phyloP scores from a whole-genome alignment of 2,113 vertebrate genomes.

The Atractosteus spatula region DNA sequence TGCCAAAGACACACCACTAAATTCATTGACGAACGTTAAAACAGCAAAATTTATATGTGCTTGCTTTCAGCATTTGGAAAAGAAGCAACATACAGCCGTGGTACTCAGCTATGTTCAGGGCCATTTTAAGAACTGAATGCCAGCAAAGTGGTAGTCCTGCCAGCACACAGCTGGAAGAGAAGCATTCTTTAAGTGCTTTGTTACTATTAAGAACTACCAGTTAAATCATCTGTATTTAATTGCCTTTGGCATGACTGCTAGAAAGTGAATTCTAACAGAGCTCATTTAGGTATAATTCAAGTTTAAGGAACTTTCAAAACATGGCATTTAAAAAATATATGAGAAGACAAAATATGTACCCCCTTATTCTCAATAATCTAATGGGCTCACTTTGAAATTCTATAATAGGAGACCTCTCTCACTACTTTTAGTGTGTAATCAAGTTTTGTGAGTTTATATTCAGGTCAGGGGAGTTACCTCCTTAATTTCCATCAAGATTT shows the following conservation, averaged over 20 bases:
- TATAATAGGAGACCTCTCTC: not conserved
- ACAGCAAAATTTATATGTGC: not conserved
- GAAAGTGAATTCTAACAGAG: not conserved
- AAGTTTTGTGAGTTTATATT: not conserved
- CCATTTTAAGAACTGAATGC: not conserved
- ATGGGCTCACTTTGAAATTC: not conserved
- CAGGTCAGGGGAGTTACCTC: not conserved
- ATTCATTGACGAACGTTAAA: not conserved
- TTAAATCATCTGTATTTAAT: constrained; percentile 17
- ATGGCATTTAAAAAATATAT: not conserved
- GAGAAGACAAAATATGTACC: not conserved
- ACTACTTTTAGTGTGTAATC: not conserved
- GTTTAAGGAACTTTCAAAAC: not conserved
- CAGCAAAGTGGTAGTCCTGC: constrained; percentile 9
- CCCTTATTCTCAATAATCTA: not conserved
- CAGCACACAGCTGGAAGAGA: constrained; percentile 17
- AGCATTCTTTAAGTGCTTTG: constrained; percentile 8
- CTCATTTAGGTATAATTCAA: not conserved
- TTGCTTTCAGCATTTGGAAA: not conserved
- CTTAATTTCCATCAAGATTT: constrained; percentile 1
- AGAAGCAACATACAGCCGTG: not conserved
- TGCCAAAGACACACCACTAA: not conserved
- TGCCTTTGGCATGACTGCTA: not conserved
- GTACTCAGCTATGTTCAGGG: not conserved
- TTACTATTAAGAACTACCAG: constrained; percentile 4